Conservation (phyloP, 1,140 invertebrate species). For the Magallana ariakensis region DNA sequence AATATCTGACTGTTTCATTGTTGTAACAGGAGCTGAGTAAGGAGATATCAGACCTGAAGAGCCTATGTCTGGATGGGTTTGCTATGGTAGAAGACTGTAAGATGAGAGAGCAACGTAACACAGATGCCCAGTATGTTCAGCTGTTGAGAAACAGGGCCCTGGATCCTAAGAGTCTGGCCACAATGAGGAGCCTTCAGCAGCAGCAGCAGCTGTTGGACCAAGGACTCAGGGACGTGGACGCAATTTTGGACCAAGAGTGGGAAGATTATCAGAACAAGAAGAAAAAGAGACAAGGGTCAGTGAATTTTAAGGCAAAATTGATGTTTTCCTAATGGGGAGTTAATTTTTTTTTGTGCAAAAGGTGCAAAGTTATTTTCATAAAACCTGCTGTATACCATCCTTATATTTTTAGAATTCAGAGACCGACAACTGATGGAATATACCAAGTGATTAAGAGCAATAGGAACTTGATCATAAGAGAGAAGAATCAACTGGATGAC, state of each 20-base stretch:
- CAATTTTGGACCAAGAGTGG: slow-evolving; percentile 78
- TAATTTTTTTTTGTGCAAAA: no score
- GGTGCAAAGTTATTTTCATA: no score
- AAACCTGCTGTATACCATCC: no score
- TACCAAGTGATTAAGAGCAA: slow-evolving; percentile 77
- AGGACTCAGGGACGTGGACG: slow-evolving; percentile 76
- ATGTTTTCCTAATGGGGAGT: background rate
- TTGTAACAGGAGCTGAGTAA: slow-evolving; percentile 3
- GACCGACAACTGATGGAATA: slow-evolving; percentile 75
- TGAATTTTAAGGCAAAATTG: background rate
- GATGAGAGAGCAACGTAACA: slow-evolving; percentile 70
- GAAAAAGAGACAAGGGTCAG: slow-evolving; percentile 55
- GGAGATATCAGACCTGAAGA: slow-evolving; percentile 26
- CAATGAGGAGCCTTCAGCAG: slow-evolving; percentile 73
- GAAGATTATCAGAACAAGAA: slow-evolving; percentile 71
- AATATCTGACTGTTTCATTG: no score
- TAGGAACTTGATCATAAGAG: slow-evolving; percentile 70
- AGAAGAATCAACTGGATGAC: slow-evolving; percentile 66
- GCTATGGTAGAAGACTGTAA: slow-evolving; percentile 77
- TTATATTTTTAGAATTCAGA: slow-evolving; percentile 60
- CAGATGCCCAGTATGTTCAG: slow-evolving; percentile 74
- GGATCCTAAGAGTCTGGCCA: slow-evolving; percentile 76
- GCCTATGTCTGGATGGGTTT: slow-evolving; percentile 22
- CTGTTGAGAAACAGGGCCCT: slow-evolving; percentile 72
- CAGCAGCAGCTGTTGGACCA: slow-evolving; percentile 74